phyloP scores from a whole-genome alignment of 2,888 invertebrate genomes.

The Venustoraphidia nigricollis region DNA sequence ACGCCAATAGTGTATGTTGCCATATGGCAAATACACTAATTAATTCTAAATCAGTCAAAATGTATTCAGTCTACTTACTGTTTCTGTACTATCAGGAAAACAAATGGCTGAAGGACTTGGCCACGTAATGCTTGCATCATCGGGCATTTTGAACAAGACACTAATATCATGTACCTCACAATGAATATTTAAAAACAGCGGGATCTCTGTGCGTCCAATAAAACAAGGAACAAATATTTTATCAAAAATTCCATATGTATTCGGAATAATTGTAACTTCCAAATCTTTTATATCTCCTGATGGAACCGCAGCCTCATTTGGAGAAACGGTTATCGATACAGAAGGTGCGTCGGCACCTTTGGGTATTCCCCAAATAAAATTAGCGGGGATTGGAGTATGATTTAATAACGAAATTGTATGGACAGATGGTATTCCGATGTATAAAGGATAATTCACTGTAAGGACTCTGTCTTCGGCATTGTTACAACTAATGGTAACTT shows the following conservation, averaged over 20 bases:
- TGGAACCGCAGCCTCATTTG: background rate
- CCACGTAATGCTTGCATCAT: too few species aligned
- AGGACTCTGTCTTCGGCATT: background rate
- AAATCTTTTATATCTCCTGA: background rate
- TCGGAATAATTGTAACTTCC: background rate
- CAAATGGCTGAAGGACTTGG: too few species aligned
- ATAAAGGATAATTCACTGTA: background rate
- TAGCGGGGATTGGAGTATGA: background rate
- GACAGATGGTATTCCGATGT: background rate
- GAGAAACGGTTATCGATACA: background rate
- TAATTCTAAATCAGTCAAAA: background rate
- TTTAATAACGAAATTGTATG: background rate
- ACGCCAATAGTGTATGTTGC: too few species aligned
- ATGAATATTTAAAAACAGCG: background rate
- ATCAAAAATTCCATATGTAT: background rate
- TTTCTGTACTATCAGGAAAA: too few species aligned
- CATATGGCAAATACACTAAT: too few species aligned
- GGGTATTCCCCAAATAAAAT: background rate
- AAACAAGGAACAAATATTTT: background rate
- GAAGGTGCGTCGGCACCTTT: background rate
- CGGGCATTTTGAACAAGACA: background rate
- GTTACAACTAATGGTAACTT: background rate
- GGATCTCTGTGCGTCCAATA: background rate
- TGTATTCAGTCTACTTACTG: too few species aligned
- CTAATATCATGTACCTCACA: background rate